Evolutionary conservation across 2,888 invertebrate genomes (phyloP).

Genomic region (Epinotia demarniana): DNA sequence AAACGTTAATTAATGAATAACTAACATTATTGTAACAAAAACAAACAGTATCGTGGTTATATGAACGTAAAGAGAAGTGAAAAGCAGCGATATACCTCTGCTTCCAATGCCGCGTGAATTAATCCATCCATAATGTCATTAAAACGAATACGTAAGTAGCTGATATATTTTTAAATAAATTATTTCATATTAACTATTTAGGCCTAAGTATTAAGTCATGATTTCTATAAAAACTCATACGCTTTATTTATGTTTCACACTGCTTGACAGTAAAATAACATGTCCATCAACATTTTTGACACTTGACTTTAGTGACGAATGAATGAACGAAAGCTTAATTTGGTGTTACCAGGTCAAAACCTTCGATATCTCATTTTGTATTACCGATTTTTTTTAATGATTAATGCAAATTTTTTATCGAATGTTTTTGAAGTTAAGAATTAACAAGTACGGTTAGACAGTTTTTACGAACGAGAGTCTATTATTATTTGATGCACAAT

Average conservation of each 20-base stretch:
- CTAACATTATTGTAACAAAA: slow-evolving; percentile 40
- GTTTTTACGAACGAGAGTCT: no score
- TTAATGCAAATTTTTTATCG: no score
- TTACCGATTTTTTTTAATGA: no score
- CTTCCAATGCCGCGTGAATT: slow-evolving; percentile 85
- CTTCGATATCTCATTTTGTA: slow-evolving; percentile 6
- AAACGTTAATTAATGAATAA: slow-evolving; percentile 48
- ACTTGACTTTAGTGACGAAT: slow-evolving; percentile 54
- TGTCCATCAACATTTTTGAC: slow-evolving; percentile 83
- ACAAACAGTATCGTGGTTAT: slow-evolving; percentile 48
- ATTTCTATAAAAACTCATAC: slow-evolving; percentile 80
- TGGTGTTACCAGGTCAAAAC: slow-evolving; percentile 18
- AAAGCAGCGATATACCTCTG: slow-evolving; percentile 78
- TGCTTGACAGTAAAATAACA: slow-evolving; percentile 84
- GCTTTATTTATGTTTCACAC: slow-evolving; percentile 85
- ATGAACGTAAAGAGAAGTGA: slow-evolving; percentile 57
- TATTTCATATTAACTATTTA: slow-evolving; percentile 78
- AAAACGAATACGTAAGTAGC: slow-evolving; percentile 76
- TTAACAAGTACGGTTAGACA: no score
- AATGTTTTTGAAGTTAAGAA: no score
- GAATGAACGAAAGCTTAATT: slow-evolving; percentile 43
- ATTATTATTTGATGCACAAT: no score
- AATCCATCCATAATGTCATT: slow-evolving; percentile 85
- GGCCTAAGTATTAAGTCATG: slow-evolving; percentile 82
- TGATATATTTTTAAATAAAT: slow-evolving; percentile 72